phyloP scores from a whole-genome alignment of 1,140 invertebrate species.

The Zaprionus inermis region DNA sequence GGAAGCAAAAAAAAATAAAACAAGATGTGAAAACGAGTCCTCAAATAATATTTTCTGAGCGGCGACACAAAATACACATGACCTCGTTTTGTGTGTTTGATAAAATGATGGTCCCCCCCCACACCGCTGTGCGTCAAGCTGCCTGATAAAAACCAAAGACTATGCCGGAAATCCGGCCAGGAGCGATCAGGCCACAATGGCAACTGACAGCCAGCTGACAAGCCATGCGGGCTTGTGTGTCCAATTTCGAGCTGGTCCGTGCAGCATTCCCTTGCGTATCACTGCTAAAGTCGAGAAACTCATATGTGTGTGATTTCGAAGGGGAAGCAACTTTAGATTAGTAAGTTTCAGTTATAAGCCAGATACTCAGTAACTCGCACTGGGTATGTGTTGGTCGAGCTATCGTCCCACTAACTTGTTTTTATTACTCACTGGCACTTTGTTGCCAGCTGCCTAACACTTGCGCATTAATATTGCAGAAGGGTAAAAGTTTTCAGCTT shows the following conservation, averaged over 20 bases:
- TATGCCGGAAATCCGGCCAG: constrained; percentile 48
- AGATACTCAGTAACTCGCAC: neutral
- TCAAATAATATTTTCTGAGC: constrained; percentile 34
- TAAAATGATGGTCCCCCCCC: constrained; percentile 56
- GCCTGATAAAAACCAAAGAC: constrained; percentile 52
- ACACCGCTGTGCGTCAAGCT: too few relatives aligned
- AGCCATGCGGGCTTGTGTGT: constrained; percentile 34
- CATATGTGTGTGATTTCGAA: neutral
- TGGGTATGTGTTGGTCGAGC: neutral
- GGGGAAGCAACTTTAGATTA: too few relatives aligned
- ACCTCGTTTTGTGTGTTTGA: constrained; percentile 63
- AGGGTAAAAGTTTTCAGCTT: constrained; percentile 44
- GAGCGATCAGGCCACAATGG: constrained; percentile 42
- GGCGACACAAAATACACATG: constrained; percentile 57
- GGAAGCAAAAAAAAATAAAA: constrained; percentile 13
- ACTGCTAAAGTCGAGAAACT: neutral
- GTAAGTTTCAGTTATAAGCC: too few relatives aligned
- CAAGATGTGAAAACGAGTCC: constrained; percentile 12
- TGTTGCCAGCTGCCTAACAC: constrained; percentile 39
- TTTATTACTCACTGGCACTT: constrained; percentile 21
- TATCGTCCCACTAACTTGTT: neutral
- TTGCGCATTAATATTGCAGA: constrained; percentile 66
- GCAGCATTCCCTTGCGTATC: too few relatives aligned
- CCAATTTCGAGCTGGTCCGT: neutral
- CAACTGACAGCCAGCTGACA: constrained; percentile 25